phyloP scores from a whole-genome alignment of 2,113 vertebrate species.

The Sturnira hondurensis region DNA sequence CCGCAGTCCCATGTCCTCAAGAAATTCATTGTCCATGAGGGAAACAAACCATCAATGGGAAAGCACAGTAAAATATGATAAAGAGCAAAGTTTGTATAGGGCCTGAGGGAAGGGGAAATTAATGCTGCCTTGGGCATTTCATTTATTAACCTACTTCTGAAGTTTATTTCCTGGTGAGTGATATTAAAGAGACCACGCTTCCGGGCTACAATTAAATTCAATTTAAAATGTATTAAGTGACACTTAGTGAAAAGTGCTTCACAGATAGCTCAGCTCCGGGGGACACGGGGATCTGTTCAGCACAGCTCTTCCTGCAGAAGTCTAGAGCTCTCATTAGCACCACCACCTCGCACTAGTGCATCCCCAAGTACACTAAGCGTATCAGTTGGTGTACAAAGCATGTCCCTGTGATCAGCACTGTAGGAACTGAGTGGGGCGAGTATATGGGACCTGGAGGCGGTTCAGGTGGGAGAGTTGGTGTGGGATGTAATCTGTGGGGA shows the following conservation, averaged over 20 bases:
- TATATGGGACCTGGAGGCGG: background rate
- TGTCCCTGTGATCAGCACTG: background rate
- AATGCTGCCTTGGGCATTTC: background rate
- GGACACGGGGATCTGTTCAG: background rate
- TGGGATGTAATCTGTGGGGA: background rate
- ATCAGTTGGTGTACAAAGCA: background rate
- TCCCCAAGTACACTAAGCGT: background rate
- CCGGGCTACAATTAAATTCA: conserved; percentile 37
- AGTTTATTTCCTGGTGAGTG: conserved; percentile 37
- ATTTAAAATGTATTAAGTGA: conserved; percentile 45
- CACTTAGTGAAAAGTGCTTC: conserved; percentile 26
- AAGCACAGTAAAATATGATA: background rate
- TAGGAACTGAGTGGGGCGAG: background rate
- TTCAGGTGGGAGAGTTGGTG: background rate
- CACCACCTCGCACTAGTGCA: no score
- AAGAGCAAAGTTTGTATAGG: background rate
- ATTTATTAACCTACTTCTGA: conserved; percentile 43
- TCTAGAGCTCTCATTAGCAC: background rate
- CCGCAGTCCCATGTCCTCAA: background rate
- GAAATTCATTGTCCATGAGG: background rate
- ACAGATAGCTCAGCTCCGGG: background rate
- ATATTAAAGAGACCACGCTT: conserved; percentile 35
- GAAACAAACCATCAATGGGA: background rate
- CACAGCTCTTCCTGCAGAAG: background rate
- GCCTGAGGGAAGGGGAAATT: background rate